Conservation (phyloP, 2,888 invertebrate genomes). For the Apotomis turbidana region DNA sequence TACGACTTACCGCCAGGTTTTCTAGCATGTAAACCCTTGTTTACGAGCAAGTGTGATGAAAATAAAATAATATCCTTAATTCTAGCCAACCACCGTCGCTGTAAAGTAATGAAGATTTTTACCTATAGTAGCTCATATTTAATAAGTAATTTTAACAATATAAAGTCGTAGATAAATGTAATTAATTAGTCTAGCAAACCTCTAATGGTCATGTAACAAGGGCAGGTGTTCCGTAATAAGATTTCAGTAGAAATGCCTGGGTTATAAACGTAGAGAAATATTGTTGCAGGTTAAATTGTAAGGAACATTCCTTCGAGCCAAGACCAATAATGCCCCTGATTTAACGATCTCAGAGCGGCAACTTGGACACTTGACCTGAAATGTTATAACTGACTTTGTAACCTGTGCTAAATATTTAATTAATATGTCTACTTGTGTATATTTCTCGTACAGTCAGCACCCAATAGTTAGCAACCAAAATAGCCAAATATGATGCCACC, state of each 20-base stretch:
- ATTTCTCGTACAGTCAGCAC: no score
- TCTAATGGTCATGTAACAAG: background rate
- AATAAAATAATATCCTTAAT: no score
- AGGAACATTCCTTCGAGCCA: conserved; percentile 16
- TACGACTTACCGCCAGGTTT: no score
- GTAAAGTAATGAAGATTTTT: no score
- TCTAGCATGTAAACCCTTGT: no score
- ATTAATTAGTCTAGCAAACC: background rate
- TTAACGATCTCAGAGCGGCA: conserved; percentile 22
- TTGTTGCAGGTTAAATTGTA: conserved; percentile 33
- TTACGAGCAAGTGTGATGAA: no score
- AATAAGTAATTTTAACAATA: no score
- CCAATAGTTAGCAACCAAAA: no score
- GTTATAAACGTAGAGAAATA: conserved; percentile 27
- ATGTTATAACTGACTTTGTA: conserved; percentile 29
- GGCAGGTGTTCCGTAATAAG: background rate
- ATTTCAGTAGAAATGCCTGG: background rate
- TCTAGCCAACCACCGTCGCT: no score
- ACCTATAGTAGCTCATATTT: no score
- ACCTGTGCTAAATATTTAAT: background rate
- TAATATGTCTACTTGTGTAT: background rate
- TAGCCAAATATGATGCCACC: no score
- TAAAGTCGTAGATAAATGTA: no score
- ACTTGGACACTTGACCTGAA: conserved; percentile 16
- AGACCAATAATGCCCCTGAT: conserved; percentile 34